Evolutionary conservation across 1,140 invertebrate genomes (phyloP).

Genomic region (Macrobrachium nipponense): DNA sequence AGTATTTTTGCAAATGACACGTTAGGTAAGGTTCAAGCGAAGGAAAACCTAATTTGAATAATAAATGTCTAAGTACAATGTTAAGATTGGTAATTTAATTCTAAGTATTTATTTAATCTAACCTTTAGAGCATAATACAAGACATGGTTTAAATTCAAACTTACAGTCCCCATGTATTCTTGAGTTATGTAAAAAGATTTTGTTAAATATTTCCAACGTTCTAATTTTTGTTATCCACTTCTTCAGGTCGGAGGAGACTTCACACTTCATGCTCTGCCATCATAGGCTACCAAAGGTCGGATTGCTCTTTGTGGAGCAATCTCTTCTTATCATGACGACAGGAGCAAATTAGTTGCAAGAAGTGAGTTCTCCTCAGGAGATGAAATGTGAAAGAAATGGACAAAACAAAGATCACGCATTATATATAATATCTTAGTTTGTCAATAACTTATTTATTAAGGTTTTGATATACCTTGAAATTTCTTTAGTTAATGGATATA

Average conservation of each 20-base stretch:
- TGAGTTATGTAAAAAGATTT: no score
- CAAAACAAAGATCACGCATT: not conserved
- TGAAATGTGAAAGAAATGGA: not conserved
- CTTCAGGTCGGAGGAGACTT: conserved; percentile 60
- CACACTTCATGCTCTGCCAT: conserved; percentile 27
- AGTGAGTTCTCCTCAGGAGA: not conserved
- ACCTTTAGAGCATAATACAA: not conserved
- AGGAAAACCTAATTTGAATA: no score
- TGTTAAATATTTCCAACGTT: no score
- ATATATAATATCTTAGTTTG: no score
- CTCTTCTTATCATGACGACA: conserved; percentile 59
- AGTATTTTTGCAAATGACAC: no score
- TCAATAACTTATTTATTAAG: no score
- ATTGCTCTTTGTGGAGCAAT: conserved; percentile 63
- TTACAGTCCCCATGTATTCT: no score
- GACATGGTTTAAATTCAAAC: no score
- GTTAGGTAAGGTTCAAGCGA: no score
- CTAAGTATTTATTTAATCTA: not conserved
- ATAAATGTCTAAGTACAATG: conserved; percentile 18
- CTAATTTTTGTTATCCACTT: not conserved
- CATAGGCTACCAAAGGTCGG: conserved; percentile 45
- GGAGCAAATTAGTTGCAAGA: not conserved
- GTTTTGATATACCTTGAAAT: no score
- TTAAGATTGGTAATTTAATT: not conserved
- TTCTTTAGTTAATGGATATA: no score